A percentile compares a stretch with the other conserved stretches of the same genome.
Evolutionary conservation across 2,797 vertebrate genomes (phyloP).

Genomic region (Lagocephalus sceleratus): DNA sequence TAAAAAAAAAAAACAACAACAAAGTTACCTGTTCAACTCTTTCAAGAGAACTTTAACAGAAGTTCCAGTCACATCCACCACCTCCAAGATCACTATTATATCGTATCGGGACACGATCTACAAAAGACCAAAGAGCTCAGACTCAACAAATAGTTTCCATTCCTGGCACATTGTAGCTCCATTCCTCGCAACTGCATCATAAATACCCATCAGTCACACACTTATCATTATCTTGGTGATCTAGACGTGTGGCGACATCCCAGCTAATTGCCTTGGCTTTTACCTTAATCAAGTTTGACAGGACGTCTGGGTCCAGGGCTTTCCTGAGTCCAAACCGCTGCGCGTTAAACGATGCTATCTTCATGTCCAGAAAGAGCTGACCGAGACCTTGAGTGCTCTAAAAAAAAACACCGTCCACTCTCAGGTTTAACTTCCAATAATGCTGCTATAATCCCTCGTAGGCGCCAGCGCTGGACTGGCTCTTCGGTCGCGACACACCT

Average conservation of each 20-base stretch:
- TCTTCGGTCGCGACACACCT: background rate
- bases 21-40: conserved; percentile 62
- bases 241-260: too few relatives aligned
- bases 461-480: background rate
- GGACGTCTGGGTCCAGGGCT: conserved; percentile 45
- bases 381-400: background rate
- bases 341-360: conserved; percentile 55
- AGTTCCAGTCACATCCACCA: conserved; percentile 56
- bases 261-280: background rate
- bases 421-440: conserved; percentile 3
- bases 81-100: conserved; percentile 67
- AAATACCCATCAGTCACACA: background rate
- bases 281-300: conserved; percentile 64
- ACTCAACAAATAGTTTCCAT: background rate
- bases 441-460: background rate
- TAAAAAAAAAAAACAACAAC: background rate
- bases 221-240: background rate
- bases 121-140: background rate
- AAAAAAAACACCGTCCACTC: background rate
- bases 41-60: conserved; percentile 50
- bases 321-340: conserved; percentile 62
- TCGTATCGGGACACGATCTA: conserved; percentile 70
- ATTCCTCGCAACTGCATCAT: conserved; percentile 2
- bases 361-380: conserved; percentile 42
- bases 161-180: background rate